Percentiles rank a stretch among this genome's conserved stretches.
phyloP scores from a whole-genome alignment of 1,140 invertebrate genomes.

The Megalonaias nervosa region DNA sequence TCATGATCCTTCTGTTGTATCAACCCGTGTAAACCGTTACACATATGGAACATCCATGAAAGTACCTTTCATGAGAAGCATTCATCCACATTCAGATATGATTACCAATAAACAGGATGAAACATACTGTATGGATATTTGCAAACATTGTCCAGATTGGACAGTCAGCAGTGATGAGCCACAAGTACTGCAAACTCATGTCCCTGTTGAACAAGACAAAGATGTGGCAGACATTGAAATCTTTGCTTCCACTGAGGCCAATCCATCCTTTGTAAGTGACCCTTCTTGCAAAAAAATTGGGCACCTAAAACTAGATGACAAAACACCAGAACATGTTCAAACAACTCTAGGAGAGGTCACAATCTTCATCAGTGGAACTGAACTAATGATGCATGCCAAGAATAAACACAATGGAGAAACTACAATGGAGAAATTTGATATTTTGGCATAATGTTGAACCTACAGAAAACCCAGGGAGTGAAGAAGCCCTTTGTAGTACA shows the following conservation, averaged over 20 bases:
- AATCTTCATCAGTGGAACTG: conserved; percentile 29
- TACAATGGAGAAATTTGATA: not conserved
- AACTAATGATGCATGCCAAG: conserved; percentile 10
- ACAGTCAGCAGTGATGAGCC: conserved; percentile 6
- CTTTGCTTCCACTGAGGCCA: conserved; percentile 11
- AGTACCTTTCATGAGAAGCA: conserved; percentile 14
- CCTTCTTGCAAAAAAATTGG: conserved; percentile 12
- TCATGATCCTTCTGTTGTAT: conserved; percentile 24
- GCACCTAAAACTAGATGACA: conserved; percentile 10
- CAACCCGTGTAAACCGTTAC: conserved; percentile 4
- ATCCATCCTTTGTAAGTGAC: conserved; percentile 16
- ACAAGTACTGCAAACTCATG: conserved; percentile 2
- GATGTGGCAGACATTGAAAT: conserved; percentile 1
- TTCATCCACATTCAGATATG: conserved; percentile 4
- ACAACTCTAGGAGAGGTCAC: conserved; percentile 2
- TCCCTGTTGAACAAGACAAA: not conserved
- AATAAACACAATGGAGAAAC: conserved; percentile 18
- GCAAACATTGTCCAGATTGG: conserved; percentile 19
- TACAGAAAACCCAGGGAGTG: too few species aligned
- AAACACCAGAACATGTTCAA: conserved; percentile 4
- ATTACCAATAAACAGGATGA: conserved; percentile 9
- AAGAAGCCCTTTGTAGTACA: too few species aligned
- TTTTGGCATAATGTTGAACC: not conserved
- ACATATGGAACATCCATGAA: conserved; percentile 30
- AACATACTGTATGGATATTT: conserved; percentile 19